phyloP scores from a whole-genome alignment of 1,140 invertebrate genomes.

The Sitobion miscanthi region DNA sequence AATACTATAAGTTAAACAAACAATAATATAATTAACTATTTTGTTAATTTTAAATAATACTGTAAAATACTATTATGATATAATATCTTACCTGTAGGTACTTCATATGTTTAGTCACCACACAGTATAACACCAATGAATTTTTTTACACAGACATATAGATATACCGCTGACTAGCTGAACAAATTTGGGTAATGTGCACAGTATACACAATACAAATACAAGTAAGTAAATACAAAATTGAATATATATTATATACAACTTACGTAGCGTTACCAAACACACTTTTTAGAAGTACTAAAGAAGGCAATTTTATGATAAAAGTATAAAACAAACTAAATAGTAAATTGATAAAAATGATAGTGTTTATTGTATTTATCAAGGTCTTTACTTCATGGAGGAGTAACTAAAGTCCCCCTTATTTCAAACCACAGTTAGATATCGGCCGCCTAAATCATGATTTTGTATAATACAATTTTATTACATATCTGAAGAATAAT shows the following conservation, averaged over 20 bases:
- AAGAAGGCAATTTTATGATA: not conserved
- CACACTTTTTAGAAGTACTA: not conserved
- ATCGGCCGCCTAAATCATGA: too few species aligned
- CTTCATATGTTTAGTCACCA: not conserved
- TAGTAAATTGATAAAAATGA: constrained; percentile 48
- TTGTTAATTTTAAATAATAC: not conserved
- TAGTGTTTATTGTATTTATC: constrained; percentile 47
- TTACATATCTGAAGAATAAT: too few species aligned
- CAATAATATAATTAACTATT: not conserved
- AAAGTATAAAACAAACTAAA: constrained; percentile 23
- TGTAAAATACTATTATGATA: not conserved
- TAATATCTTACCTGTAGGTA: not conserved
- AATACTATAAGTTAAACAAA: constrained; percentile 25
- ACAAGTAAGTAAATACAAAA: too few species aligned
- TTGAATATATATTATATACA: not conserved
- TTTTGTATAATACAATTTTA: too few species aligned
- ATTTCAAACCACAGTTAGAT: not conserved
- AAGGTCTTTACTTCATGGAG: constrained; percentile 30
- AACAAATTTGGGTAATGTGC: not conserved
- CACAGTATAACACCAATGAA: not conserved
- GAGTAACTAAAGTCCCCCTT: not conserved
- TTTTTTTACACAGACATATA: not conserved
- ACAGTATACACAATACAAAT: not conserved
- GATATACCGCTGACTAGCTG: not conserved
- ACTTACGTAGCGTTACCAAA: not conserved